Evolutionary conservation across 2,797 vertebrate genomes (phyloP).

Genomic region (Crypturellus tataupa): DNA sequence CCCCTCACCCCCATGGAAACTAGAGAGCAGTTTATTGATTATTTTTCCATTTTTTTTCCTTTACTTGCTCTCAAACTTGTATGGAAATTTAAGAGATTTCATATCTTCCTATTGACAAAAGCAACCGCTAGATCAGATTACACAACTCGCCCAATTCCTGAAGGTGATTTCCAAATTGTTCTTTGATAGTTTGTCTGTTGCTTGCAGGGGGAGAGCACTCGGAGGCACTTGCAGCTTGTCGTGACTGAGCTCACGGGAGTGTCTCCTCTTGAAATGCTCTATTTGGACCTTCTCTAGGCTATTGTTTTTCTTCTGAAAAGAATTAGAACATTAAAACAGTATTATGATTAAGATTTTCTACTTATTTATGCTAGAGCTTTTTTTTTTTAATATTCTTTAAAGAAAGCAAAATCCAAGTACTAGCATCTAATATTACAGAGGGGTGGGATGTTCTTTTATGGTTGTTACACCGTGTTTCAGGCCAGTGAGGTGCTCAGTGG

Average conservation of each 20-base stretch:
- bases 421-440: background rate
- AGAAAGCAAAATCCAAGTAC: background rate
- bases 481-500: background rate
- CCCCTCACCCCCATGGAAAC: conserved; percentile 6
- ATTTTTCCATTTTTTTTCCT: background rate
- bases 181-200: conserved; percentile 25
- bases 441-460: background rate
- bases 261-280: conserved; percentile 70
- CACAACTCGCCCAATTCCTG: conserved; percentile 48
- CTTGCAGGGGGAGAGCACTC: conserved; percentile 9
- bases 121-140: conserved; percentile 54
- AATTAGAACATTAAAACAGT: conserved; percentile 64
- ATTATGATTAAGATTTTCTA: conserved; percentile 52
- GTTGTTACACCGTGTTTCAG: background rate
- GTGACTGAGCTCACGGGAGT: conserved; percentile 70
- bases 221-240: conserved; percentile 65
- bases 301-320: conserved; percentile 69
- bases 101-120: conserved; percentile 39
- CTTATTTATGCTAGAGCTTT: conserved; percentile 40
- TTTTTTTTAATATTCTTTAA: background rate
- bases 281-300: conserved; percentile 70
- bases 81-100: conserved; percentile 41
- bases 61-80: background rate
- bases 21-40: conserved; percentile 50
- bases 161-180: conserved; percentile 71